These are phyloP conservation scores for Drosophila ohnishii DNA, from an alignment of 1,140 invertebrate genomes.

Conservation along the genomic window DNA sequence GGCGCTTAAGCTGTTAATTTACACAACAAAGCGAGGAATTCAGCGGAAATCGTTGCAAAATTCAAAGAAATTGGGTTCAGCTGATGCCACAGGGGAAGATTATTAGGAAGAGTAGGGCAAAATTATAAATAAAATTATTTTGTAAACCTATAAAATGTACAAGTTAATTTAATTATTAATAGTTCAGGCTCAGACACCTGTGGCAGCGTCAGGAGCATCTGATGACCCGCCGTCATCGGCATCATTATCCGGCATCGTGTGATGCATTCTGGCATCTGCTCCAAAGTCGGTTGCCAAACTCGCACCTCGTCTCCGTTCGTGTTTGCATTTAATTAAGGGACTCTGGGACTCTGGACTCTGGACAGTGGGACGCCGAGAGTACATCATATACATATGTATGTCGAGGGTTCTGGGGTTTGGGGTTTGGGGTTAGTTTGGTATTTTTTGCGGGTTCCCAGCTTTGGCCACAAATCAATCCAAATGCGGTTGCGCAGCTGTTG, in stretches of 20 bases:
- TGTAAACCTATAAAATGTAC: background rate
- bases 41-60: constrained; percentile 65
- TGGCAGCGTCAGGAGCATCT: background rate
- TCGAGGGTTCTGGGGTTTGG: constrained; percentile 13
- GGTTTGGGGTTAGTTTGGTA: constrained; percentile 34
- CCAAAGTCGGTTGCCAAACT: background rate
- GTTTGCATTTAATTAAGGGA: constrained; percentile 60
- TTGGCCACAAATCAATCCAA: constrained; percentile 82
- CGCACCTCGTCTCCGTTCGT: constrained; percentile 29
- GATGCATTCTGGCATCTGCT: constrained; percentile 24
- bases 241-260: constrained; percentile 19
- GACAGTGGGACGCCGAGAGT: constrained; percentile 11
- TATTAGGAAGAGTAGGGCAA: background rate
- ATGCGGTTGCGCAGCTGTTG: constrained; percentile 81
- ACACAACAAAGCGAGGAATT: constrained; percentile 42
- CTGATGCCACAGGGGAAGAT: constrained; percentile 2
- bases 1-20: constrained; percentile 75
- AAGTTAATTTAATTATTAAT: background rate
- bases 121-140: background rate
- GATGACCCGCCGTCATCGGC: constrained; percentile 1
- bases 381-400: constrained; percentile 23
- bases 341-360: constrained; percentile 8
- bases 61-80: constrained; percentile 49
- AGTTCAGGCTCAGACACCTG: constrained; percentile 1
- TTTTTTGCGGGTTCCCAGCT: constrained; percentile 35